phyloP scores from a whole-genome alignment of 2,888 invertebrate genomes.

The Drosophila crucigera region DNA sequence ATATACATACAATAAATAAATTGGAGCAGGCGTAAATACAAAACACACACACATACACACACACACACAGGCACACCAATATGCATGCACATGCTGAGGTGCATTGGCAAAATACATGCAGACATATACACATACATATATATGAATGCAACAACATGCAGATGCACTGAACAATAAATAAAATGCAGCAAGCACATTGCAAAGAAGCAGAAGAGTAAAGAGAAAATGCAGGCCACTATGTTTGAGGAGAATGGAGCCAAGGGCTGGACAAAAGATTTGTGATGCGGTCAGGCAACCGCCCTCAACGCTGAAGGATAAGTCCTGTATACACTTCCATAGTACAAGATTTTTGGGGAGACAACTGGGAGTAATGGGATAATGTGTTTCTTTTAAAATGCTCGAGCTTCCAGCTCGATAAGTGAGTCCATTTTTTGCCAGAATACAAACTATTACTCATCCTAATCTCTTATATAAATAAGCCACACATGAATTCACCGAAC shows the following conservation, averaged over 20 bases:
- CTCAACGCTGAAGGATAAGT: not conserved
- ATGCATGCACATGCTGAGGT: slow-evolving; percentile 37
- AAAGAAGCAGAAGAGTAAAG: slow-evolving; percentile 52
- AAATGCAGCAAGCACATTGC: slow-evolving; percentile 74
- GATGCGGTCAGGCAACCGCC: slow-evolving; percentile 9
- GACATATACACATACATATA: slow-evolving; percentile 19
- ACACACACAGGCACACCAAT: not conserved
- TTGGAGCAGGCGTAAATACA: slow-evolving; percentile 78
- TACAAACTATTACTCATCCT: not conserved
- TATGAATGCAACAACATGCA: slow-evolving; percentile 59
- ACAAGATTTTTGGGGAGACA: not conserved
- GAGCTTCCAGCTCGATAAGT: not conserved
- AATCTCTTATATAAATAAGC: not conserved
- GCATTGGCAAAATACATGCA: slow-evolving; percentile 54
- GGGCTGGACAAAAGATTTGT: slow-evolving; percentile 48
- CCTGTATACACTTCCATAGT: not conserved
- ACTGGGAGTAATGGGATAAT: not conserved
- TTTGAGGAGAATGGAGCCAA: slow-evolving; percentile 22
- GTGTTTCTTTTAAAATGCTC: not conserved
- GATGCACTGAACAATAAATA: slow-evolving; percentile 74
- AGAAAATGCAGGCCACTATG: slow-evolving; percentile 40
- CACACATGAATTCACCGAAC: not conserved
- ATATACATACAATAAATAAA: slow-evolving; percentile 77
- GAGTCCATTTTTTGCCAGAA: not conserved
- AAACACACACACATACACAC: slow-evolving; percentile 45